phyloP scores from a whole-genome alignment of 2,113 vertebrate genomes.

The Corythaixoides concolor region DNA sequence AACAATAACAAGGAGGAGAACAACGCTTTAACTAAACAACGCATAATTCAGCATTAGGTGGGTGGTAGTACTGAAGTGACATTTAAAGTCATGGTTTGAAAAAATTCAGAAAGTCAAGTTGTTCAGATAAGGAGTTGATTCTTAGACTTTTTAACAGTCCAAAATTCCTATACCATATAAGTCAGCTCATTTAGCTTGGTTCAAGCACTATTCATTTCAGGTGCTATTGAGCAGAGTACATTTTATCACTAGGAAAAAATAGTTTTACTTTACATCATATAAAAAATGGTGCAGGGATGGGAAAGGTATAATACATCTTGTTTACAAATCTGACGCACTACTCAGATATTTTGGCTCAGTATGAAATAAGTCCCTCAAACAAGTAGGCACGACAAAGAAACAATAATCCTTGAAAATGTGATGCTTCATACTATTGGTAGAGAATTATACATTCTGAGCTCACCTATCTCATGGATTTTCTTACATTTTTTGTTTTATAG shows the following conservation, averaged over 20 bases:
- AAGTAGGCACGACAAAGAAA: not conserved
- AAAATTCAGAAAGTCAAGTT: not conserved
- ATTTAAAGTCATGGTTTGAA: constrained; percentile 3
- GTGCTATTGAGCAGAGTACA: not conserved
- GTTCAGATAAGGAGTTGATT: not conserved
- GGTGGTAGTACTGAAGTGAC: constrained; percentile 6
- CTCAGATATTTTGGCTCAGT: not conserved
- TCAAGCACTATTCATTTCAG: not conserved
- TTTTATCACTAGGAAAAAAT: not conserved
- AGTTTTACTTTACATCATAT: not conserved
- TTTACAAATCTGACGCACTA: not conserved
- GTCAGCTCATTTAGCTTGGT: not conserved
- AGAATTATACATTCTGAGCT: not conserved
- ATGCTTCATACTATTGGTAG: not conserved
- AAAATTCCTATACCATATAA: not conserved
- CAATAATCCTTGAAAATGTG: not conserved
- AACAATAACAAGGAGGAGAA: constrained; percentile 55
- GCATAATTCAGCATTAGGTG: constrained; percentile 42
- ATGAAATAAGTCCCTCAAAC: not conserved
- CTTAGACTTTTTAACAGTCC: not conserved
- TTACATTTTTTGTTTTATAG: constrained; percentile 67
- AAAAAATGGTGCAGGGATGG: not conserved
- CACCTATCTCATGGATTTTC: not conserved
- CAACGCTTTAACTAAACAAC: constrained; percentile 51
- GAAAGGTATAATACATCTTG: not conserved